Base-by-base conservation (phyloP, 2,888 invertebrate species). In the Scaptodrosophila latifasciaeformis region DNA sequence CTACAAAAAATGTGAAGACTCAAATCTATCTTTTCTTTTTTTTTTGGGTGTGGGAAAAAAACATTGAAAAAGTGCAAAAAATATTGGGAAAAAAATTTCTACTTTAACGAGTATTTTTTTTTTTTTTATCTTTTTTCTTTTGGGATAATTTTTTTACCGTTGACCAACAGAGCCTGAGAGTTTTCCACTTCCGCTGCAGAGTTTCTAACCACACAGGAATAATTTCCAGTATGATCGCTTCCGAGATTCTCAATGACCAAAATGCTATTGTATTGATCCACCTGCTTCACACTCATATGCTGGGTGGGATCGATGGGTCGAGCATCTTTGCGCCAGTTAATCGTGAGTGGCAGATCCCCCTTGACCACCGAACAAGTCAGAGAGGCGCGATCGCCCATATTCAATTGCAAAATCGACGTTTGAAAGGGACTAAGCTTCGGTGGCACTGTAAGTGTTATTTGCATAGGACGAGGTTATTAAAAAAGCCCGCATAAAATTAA, bases 241-340 rank as follows among this genome's bases (percentile, higher is more conserved):
- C 90, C 90, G 80, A 92, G 89, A 86, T 90, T 91, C 85, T 92
- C 92, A 85, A 92, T 92, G 86, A 91, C 91, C 87, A 92, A 89
- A 86, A 92, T 91, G 88, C 91, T 92, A 89, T 91, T 92, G 88
- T 90, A 92, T 85, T 91, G 91, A 87, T 92, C 92, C 87, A 92
- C 91, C 87, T 91, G 91, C 76, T 91, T 92, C 75, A 92, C 89
- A 67, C 90, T 89, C 86, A 91, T 90, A 68, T 90, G 89, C 62
- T 89, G 88, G 30, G 90, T 89, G 24, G 89, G 88, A 70, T 90
- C 90, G 84, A 92, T 88, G 56, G 89, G 88, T 17, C 90, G 89
- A 68, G 89, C 91, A 82, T 94, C 92, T 87, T 93, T 93, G 67
- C 90, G 90, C 94, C 94, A 94, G 35, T 89, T 88, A 68, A 94